These are phyloP conservation scores for Arvicanthis niloticus DNA, from an alignment of 2,113 vertebrate genomes.

Conservation along the genomic window DNA sequence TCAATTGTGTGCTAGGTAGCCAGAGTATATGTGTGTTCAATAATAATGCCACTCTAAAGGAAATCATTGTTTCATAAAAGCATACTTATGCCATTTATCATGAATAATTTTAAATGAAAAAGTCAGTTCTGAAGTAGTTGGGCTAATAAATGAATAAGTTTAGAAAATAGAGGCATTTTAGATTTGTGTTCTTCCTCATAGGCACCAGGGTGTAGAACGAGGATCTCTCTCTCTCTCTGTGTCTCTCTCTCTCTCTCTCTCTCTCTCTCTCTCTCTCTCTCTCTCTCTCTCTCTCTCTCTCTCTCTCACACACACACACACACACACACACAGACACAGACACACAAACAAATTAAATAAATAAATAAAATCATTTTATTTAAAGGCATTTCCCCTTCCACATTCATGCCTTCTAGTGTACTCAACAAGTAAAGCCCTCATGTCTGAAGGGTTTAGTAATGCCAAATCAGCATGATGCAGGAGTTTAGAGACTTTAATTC, in stretches of 20 bases:
- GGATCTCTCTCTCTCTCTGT: neutral
- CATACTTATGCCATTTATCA: neutral
- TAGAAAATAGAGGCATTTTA: neutral
- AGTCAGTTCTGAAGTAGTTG: neutral
- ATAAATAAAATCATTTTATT: neutral
- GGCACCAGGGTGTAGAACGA: neutral
- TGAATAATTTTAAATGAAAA: neutral
- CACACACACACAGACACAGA: neutral
- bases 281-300: neutral
- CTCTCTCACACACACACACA: neutral
- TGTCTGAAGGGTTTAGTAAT: neutral
- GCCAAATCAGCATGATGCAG: conserved; percentile 23
- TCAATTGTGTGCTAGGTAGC: neutral
- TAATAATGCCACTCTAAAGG: neutral
- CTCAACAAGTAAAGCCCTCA: neutral
- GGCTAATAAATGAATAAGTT: neutral
- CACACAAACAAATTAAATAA: conserved; percentile 16
- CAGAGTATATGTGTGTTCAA: neutral
- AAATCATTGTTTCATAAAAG: neutral
- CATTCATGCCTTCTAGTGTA: neutral
- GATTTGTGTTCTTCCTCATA: neutral
- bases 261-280: neutral
- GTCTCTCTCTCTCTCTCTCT: neutral
- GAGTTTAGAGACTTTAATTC: conserved; percentile 45
- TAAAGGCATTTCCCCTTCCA: neutral